A percentile compares a stretch with the other conserved stretches of the same genome.
Evolutionary conservation across 1,140 invertebrate species (phyloP).

Genomic region (Drosophila ironensis): DNA sequence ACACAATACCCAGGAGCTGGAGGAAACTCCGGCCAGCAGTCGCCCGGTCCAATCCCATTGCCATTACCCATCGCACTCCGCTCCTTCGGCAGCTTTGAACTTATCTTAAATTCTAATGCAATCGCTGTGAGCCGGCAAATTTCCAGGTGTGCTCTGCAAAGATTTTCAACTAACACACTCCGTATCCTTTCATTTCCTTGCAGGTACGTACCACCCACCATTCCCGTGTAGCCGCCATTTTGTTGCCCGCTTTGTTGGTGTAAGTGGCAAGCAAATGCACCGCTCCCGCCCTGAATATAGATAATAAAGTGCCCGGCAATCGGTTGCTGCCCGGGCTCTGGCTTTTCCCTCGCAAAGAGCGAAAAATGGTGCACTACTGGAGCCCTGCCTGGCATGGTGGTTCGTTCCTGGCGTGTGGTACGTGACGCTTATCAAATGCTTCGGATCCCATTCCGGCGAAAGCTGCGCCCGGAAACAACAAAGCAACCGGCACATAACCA

Average conservation of each 20-base stretch:
- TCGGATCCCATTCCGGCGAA: slow-evolving; percentile 46
- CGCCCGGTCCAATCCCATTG: slow-evolving; percentile 1
- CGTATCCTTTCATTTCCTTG: slow-evolving; percentile 49
- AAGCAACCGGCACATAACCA: slow-evolving; percentile 14
- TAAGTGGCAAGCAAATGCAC: slow-evolving; percentile 71
- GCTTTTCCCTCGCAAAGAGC: slow-evolving; percentile 12
- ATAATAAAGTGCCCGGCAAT: slow-evolving; percentile 66
- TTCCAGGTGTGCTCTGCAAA: slow-evolving; percentile 36
- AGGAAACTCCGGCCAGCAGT: not conserved
- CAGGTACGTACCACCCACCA: slow-evolving; percentile 44
- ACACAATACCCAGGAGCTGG: slow-evolving; percentile 8
- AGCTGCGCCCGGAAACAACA: too few relatives aligned
- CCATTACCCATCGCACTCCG: slow-evolving; percentile 4
- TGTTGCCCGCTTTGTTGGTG: slow-evolving; percentile 34
- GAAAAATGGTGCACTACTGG: slow-evolving; percentile 41
- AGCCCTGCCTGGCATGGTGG: too few relatives aligned
- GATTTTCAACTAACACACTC: slow-evolving; percentile 60
- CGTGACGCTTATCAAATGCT: slow-evolving; percentile 77
- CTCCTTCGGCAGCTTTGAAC: slow-evolving; percentile 28
- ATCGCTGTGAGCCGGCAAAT: slow-evolving; percentile 21
- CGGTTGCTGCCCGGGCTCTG: slow-evolving; percentile 24
- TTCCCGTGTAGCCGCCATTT: slow-evolving; percentile 57
- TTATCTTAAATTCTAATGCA: slow-evolving; percentile 80
- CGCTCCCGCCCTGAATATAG: slow-evolving; percentile 22
- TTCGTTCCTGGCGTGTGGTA: slow-evolving; percentile 62